A percentile compares a stretch with the other conserved stretches of the same genome.
These are phyloP conservation scores for Zingel zingel DNA, from an alignment of 2,113 vertebrate species.

Conservation along the genomic window DNA sequence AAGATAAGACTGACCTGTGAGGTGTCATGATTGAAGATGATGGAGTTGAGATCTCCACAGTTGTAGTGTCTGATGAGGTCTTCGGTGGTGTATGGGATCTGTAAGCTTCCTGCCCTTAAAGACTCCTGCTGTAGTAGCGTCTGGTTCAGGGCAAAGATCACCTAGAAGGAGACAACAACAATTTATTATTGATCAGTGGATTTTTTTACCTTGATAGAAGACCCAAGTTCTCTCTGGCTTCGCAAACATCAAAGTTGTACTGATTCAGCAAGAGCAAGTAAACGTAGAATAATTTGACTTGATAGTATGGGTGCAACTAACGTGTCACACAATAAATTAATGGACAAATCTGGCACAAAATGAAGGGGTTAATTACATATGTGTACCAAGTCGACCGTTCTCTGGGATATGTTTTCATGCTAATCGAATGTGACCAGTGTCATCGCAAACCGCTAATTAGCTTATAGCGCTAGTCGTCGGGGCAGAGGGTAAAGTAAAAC, in stretches of 20 bases:
- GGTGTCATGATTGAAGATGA: conserved; percentile 91
- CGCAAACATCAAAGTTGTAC: background rate
- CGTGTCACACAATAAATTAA: background rate
- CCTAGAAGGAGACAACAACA: conserved; percentile 67
- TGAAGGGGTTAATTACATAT: no score
- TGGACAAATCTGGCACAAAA: no score
- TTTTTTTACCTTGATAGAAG: background rate
- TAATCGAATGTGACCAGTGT: no score
- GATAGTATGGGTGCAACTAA: no score
- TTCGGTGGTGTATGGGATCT: conserved; percentile 88
- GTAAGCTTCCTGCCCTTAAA: conserved; percentile 86
- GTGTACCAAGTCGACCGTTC: no score
- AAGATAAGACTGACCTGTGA: conserved; percentile 84
- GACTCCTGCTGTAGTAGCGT: conserved; percentile 91
- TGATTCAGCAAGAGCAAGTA: background rate
- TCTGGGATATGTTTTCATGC: no score
- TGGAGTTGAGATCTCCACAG: conserved; percentile 92
- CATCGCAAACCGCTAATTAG: no score
- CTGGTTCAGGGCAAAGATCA: conserved; percentile 94
- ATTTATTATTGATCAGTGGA: background rate
- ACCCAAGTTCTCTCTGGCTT: background rate
- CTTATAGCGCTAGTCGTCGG: no score
- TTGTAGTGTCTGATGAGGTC: conserved; percentile 93
- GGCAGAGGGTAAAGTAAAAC: no score
- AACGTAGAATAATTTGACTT: background rate